phyloP scores from a whole-genome alignment of 2,113 vertebrate species.

The Petrocephalus zakoni region DNA sequence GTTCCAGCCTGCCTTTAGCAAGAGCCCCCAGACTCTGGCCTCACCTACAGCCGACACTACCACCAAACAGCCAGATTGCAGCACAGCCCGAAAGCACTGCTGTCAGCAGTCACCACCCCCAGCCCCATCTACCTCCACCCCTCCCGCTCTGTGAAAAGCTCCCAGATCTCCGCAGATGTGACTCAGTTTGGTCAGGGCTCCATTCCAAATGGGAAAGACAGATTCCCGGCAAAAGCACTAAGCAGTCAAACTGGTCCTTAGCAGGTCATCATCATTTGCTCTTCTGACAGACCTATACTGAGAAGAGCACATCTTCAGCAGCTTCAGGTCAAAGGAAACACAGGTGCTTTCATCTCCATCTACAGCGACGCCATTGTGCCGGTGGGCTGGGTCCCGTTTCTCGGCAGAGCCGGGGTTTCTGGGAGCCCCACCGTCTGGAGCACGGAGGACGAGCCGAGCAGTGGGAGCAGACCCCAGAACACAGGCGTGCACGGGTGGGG shows the following conservation, averaged over 20 bases:
- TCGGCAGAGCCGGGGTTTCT: not conserved
- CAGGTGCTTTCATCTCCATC: not conserved
- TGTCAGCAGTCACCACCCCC: not conserved
- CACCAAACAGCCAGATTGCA: not conserved
- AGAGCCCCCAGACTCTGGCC: conserved; percentile 36
- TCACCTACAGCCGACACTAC: not conserved
- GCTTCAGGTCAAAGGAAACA: not conserved
- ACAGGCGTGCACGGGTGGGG: no score
- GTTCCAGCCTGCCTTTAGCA: conserved; percentile 49
- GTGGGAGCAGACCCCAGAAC: no score
- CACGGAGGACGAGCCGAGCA: no score
- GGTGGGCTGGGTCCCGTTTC: not conserved
- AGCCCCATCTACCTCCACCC: not conserved
- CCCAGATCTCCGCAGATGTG: not conserved
- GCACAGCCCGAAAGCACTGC: not conserved
- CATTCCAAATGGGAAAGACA: not conserved
- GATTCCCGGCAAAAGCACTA: not conserved
- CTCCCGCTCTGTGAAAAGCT: not conserved
- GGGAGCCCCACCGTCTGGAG: no score
- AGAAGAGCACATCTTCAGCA: not conserved
- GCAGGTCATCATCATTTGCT: no score
- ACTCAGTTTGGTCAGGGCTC: not conserved
- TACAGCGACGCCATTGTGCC: not conserved
- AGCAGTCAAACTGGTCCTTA: not conserved
- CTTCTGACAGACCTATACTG: not conserved